phyloP scores from a whole-genome alignment of 1,140 invertebrate genomes.

The Monomorium pharaonis region DNA sequence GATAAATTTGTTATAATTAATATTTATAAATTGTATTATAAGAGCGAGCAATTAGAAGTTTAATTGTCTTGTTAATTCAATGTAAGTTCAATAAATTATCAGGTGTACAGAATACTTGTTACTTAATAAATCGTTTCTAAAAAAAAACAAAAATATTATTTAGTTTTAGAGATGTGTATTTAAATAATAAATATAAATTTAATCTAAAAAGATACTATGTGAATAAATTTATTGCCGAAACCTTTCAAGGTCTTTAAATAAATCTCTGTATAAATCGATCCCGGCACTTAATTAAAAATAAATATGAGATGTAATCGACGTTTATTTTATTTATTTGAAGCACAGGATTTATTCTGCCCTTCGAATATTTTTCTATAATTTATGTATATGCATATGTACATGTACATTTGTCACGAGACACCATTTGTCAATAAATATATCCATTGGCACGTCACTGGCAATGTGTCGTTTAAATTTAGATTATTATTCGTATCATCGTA shows the following conservation, averaged over 20 bases:
- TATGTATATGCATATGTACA: neutral
- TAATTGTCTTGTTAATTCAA: neutral
- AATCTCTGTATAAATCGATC: neutral
- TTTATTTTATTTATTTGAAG: neutral
- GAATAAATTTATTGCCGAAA: neutral
- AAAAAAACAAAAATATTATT: neutral
- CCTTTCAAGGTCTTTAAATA: neutral
- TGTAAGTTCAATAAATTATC: neutral
- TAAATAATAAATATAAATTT: conserved; percentile 10
- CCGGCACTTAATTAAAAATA: neutral
- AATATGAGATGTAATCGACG: neutral
- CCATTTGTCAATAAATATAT: conserved; percentile 18
- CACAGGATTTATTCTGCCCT: neutral
- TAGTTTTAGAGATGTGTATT: neutral
- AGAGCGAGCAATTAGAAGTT: neutral
- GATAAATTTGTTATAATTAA: neutral
- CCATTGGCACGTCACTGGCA: neutral
- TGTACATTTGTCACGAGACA: no score
- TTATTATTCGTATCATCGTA: neutral
- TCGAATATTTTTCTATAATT: neutral
- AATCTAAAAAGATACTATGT: neutral
- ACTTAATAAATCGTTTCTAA: neutral
- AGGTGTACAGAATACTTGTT: neutral
- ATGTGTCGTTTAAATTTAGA: neutral
- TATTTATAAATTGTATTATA: neutral